Conservation (phyloP, 2,113 vertebrate genomes). For the Pygoscelis adeliae region DNA sequence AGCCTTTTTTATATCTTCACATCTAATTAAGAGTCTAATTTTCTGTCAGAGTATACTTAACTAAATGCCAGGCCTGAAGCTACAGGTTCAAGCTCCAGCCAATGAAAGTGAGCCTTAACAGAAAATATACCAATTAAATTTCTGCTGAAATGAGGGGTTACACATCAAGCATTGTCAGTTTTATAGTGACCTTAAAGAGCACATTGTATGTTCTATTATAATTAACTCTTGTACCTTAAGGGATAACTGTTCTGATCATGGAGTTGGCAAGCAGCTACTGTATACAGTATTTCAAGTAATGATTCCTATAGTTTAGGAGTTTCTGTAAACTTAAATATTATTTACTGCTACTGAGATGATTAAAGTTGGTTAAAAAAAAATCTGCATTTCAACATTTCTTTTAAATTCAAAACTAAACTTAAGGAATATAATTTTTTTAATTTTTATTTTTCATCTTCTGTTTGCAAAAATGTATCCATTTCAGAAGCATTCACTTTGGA, state of each 20-base stretch:
- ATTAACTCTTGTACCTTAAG: background rate
- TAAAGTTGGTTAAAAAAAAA: background rate
- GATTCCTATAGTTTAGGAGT: background rate
- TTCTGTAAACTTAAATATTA: background rate
- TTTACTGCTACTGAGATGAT: background rate
- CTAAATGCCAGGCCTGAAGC: background rate
- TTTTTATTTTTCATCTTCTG: background rate
- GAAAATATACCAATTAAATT: background rate
- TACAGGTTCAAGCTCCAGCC: background rate
- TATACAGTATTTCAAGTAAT: background rate
- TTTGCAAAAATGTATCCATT: background rate
- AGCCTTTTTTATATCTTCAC: background rate
- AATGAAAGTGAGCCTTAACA: background rate
- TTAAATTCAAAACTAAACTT: background rate
- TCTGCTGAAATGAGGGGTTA: background rate
- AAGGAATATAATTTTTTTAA: background rate
- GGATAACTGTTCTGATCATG: background rate
- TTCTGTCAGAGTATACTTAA: background rate
- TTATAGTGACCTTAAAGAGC: background rate
- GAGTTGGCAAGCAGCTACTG: background rate
- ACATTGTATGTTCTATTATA: background rate
- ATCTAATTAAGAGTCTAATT: background rate
- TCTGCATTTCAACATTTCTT: rapidly evolving
- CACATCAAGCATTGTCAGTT: background rate
- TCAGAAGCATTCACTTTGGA: background rate